These are phyloP conservation scores for Maconellicoccus hirsutus DNA, from an alignment of 1,140 invertebrate genomes.

Conservation along the genomic window DNA sequence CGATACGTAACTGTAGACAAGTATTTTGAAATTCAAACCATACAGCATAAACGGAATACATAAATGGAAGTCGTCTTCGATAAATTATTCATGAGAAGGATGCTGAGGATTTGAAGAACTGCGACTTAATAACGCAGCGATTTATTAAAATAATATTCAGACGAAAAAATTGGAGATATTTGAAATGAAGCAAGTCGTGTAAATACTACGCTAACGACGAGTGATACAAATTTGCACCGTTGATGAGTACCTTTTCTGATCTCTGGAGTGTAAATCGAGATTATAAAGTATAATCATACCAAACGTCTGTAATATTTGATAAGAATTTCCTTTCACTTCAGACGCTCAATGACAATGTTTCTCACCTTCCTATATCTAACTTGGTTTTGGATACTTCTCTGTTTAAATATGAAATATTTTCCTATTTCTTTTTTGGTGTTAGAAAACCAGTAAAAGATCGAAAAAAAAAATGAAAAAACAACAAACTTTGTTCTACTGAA, in stretches of 20 bases:
- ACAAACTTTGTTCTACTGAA: too few relatives aligned
- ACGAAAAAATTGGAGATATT: not conserved
- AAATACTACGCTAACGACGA: not conserved
- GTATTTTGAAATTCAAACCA: not conserved
- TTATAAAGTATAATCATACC: not conserved
- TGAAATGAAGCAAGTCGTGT: not conserved
- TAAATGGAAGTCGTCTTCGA: not conserved
- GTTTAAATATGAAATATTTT: too few relatives aligned
- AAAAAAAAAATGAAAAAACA: too few relatives aligned
- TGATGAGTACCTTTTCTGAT: not conserved
- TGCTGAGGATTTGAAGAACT: not conserved
- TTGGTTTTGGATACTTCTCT: too few relatives aligned
- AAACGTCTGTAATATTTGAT: not conserved
- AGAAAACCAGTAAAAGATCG: too few relatives aligned
- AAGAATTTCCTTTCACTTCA: not conserved
- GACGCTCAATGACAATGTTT: too few relatives aligned
- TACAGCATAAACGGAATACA: not conserved
- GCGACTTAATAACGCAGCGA: not conserved
- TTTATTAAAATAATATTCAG: constrained; percentile 10
- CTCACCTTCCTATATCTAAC: too few relatives aligned
- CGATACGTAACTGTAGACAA: not conserved
- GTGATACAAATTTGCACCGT: not conserved
- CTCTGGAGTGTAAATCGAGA: not conserved
- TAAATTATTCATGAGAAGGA: not conserved
- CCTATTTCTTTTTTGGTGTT: too few relatives aligned